Base-by-base conservation (phyloP, 2,113 vertebrate species). In the Semnornis frantzii region DNA sequence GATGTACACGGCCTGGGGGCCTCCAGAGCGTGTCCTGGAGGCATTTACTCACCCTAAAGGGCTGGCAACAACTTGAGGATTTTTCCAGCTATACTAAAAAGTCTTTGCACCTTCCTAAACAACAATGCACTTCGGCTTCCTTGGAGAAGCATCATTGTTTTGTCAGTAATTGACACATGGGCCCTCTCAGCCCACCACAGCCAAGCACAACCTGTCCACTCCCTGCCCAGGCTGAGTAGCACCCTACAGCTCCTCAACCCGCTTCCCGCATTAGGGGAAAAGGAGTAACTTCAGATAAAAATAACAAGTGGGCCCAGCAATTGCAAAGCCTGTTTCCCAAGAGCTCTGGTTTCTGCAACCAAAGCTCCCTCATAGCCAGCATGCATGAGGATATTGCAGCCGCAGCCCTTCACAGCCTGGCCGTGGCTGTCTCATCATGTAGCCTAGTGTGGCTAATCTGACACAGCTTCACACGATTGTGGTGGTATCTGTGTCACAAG, bases 381-480 rank as follows among this genome's bases (percentile, higher is more conserved):
- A 4, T 12, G 52, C 2, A 0, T 4, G 0, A 54, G 57, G 58
- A 20, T 14, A 33, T 5, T 1, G 8, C 46, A 82, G 88, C 66
- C 62, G 0, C 73, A 44, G 76, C 76, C 39, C 68, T 33, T 11
- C 0, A 0, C 60, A 65, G 46, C 34, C 11, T 6, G 1, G 50
- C 50, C 23, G 7, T 52, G 50, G 50, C 54, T 3, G 8, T 2
- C 69, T 55, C 6, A 1, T 66, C 11, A 16, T 30, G 17, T 71
- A 79, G 87, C 57, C 73, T 85, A 76, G 3, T 65, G 37, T 25
- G 63, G 74, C 66, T 89, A 20, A 82, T 73, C 82, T 66, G 81
- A 55, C 50, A 76, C 37, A 65, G 78, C 66, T 83, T 73, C 90
- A 83, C 63, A 3, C 5, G 3, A 39, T 63, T 82, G 33, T 0